A percentile compares a stretch with the other conserved stretches of the same genome.
phyloP scores from a whole-genome alignment of 2,113 vertebrate genomes.

The Nothobranchius furzeri region DNA sequence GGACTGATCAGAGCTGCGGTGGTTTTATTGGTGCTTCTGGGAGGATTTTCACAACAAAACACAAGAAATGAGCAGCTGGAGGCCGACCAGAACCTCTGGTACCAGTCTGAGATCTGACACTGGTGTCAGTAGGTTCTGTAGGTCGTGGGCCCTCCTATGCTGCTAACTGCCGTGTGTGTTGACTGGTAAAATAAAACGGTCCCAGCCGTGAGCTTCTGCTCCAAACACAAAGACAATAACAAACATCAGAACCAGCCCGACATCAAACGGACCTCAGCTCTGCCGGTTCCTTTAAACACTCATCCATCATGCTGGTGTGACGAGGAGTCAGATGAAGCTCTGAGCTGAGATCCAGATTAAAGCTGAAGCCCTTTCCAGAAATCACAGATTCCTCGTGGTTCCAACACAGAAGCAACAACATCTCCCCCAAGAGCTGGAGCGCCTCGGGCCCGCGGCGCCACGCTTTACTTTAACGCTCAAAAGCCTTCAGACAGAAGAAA shows the following conservation, averaged over 20 bases:
- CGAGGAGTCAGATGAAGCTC: conserved; percentile 13
- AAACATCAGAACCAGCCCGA: not conserved
- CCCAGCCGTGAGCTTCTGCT: conserved; percentile 15
- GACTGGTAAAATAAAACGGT: conserved; percentile 33
- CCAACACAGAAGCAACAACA: no score
- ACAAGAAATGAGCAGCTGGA: conserved; percentile 4
- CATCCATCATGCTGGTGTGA: not conserved
- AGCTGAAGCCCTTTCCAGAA: conserved; percentile 32
- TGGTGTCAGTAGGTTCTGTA: not conserved
- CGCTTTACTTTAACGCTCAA: no score
- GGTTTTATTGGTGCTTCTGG: conserved; percentile 2
- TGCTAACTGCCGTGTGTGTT: not conserved
- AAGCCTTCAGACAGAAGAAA: no score
- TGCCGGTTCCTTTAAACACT: not conserved
- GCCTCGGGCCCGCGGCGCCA: no score
- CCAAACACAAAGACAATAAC: conserved; percentile 2
- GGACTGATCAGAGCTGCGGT: not conserved
- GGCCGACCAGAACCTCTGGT: not conserved
- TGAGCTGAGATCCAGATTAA: conserved; percentile 36
- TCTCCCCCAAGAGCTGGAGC: no score
- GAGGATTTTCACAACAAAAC: conserved; percentile 1
- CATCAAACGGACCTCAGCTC: conserved; percentile 9
- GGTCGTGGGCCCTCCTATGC: no score
- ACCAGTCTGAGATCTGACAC: not conserved
- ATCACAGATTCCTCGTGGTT: not conserved